Evolutionary conservation across 2,797 vertebrate species (phyloP), one percentile per base, ranked within the genome.

Genomic region (Iguana delicatissima): DNA sequence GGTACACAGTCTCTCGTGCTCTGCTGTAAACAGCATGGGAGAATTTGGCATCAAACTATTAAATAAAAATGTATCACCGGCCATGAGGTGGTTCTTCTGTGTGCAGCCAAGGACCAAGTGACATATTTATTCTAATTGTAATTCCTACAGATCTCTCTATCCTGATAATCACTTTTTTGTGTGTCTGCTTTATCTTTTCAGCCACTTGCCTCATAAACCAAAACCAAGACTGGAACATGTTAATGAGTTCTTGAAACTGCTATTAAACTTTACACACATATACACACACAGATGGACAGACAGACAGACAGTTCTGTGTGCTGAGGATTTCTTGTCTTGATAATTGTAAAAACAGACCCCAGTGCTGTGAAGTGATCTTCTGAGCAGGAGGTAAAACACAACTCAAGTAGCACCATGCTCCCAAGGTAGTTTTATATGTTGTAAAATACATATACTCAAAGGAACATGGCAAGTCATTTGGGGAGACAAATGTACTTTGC

Each of bases 311-410:
- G 74, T 24, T 38, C 88, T 77, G 74, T 24, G 88, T 94, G 79
- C 76, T 90, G 59, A 86, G 83, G 73, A 92, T 94, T 95, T 94
- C 94, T 92, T 93, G 95, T 94, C 84, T 80, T 91, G 1, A 12
- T 85, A 93, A 87, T 94, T 86, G 57, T 59, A 76, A 86, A 90
- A 81, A 79, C 91, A 86, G 89, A 52, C 80, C 14, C 89, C 80
- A 72, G 55, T 24, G 4, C 35, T 52, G 79, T 7, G 94, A 93
- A 77, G 82, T 93, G 93, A 93, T 96, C 76, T 29, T 52, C 91
- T 93, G 91, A 81, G 52, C 94, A 93, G 93, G 92, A 94, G 35
- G 92, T 18, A 73, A 95, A 95, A 91, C 92, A 94, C 72, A 18
- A 32, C 86, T 90, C 67, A 86, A 80, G 64, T 35, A 80, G 72